phyloP scores from a whole-genome alignment of 2,888 invertebrate species.

The Griposia aprilina region DNA sequence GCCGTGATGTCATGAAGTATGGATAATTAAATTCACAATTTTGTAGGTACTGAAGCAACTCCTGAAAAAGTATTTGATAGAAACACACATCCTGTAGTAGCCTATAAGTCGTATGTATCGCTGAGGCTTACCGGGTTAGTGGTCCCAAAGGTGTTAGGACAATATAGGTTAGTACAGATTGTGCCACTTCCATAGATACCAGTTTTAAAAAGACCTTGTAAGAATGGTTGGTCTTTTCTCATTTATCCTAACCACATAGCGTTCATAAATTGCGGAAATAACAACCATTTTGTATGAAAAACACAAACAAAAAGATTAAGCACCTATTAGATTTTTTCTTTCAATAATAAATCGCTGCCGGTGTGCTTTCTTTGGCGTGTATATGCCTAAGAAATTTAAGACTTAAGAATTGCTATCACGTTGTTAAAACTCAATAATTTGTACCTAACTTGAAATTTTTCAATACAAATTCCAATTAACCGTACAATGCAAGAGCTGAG shows the following conservation, averaged over 20 bases:
- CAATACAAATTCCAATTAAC: constrained; percentile 84
- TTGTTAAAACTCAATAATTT: constrained; percentile 47
- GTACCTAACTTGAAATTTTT: constrained; percentile 50
- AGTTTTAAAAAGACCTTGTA: background rate
- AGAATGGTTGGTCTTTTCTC: background rate
- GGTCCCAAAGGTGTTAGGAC: constrained; percentile 52
- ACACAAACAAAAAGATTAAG: background rate
- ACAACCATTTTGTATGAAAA: background rate
- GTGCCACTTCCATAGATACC: constrained; percentile 33
- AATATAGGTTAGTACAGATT: constrained; percentile 49
- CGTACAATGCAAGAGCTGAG: constrained; percentile 73
- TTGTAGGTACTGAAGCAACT: background rate
- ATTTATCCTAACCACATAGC: background rate
- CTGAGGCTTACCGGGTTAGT: constrained; percentile 47
- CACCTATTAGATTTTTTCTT: background rate
- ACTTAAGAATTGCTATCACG: constrained; percentile 27
- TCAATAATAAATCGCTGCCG: background rate
- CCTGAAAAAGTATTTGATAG: background rate
- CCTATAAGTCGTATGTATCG: constrained; percentile 23
- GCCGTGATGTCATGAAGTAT: background rate
- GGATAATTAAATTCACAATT: background rate
- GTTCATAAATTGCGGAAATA: background rate
- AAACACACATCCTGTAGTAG: constrained; percentile 44
- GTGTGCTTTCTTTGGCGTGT: background rate
- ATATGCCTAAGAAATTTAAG: constrained; percentile 21